phyloP scores from a whole-genome alignment of 2,888 invertebrate species.

The Cheilosia variabilis region DNA sequence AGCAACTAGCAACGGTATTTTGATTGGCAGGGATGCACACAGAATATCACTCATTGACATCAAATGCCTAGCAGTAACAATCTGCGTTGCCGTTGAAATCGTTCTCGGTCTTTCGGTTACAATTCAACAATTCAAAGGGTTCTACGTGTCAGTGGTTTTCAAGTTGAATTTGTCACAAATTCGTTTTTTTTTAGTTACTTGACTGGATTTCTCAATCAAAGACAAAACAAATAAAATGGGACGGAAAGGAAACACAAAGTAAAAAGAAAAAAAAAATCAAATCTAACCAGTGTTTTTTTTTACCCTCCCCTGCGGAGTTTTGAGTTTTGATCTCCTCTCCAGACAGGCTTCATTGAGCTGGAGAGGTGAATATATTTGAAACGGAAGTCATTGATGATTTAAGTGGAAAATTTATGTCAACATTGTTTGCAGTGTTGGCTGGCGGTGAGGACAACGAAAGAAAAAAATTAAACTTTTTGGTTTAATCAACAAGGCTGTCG shows the following conservation, averaged over 20 bases:
- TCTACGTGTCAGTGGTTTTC: neutral
- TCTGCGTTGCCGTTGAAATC: neutral
- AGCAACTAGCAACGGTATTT: neutral
- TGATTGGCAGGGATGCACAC: constrained; percentile 21
- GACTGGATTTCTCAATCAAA: neutral
- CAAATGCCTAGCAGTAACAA: constrained; percentile 3
- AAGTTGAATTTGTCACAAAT: neutral
- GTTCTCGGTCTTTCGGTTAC: neutral
- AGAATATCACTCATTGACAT: neutral
- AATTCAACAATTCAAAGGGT: neutral
- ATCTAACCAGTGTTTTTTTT: constrained; percentile 18
- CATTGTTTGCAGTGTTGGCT: neutral
- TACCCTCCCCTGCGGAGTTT: neutral
- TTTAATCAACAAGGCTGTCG: constrained; percentile 3
- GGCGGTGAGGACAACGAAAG: neutral
- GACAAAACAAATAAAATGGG: neutral
- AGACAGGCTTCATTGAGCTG: constrained; percentile 58
- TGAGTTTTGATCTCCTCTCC: neutral
- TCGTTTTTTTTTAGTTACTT: neutral
- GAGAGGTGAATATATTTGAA: constrained; percentile 16
- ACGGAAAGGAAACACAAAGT: neutral
- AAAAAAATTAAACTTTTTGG: neutral
- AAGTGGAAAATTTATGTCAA: constrained; percentile 66
- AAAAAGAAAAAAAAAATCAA: neutral
- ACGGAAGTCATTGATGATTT: constrained; percentile 67